These are phyloP conservation scores for Spermophilus dauricus DNA, from an alignment of 2,113 vertebrate genomes.

Conservation along the genomic window DNA sequence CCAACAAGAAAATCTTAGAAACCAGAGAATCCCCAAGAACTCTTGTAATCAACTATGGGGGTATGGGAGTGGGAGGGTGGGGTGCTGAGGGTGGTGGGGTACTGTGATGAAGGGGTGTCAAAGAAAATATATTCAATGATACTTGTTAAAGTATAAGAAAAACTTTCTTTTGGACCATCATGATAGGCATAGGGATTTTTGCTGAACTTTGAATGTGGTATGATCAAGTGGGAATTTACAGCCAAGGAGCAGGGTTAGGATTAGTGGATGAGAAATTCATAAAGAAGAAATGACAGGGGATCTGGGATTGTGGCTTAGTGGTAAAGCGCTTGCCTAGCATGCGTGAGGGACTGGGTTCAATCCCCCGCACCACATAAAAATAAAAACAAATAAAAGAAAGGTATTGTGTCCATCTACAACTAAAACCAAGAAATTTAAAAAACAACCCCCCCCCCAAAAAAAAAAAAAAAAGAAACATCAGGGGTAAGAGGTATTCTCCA, in stretches of 20 bases:
- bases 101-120: background rate
- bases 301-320: too few species aligned
- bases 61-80: too few species aligned
- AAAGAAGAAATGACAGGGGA: background rate
- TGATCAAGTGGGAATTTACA: background rate
- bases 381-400: too few species aligned
- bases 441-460: too few species aligned
- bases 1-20: background rate
- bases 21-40: accelerated
- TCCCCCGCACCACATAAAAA: too few species aligned
- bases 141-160: background rate
- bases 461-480: background rate
- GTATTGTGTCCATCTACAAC: too few species aligned
- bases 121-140: background rate
- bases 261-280: background rate
- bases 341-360: too few species aligned
- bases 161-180: background rate
- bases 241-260: background rate
- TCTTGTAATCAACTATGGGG: background rate
- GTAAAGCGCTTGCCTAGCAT: too few species aligned
- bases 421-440: too few species aligned
- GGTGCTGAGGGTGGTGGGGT: too few species aligned
- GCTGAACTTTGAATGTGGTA: background rate
- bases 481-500: too few species aligned
- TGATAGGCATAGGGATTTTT: too few species aligned